Evolutionary conservation across 2,797 vertebrate species (phyloP), one percentile per base, ranked within the genome.

Genomic region (Betta splendens): DNA sequence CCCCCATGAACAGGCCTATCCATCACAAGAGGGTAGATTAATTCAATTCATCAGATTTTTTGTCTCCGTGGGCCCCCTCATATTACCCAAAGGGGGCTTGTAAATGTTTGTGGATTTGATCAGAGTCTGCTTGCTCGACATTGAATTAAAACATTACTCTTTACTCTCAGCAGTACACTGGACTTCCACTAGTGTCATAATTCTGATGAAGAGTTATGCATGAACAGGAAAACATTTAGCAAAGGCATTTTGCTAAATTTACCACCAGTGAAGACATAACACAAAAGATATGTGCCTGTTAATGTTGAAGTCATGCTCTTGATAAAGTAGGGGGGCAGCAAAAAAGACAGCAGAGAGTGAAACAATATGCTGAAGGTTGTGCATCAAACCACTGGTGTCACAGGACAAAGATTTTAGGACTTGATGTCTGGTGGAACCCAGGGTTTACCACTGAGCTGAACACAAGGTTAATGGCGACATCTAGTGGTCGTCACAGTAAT

Each of bases 21-120:
- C 84, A 91, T 92, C 91, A 92, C 72, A 6, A 53, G 68, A 55
- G 78, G 66, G 64, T 87, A 92, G 87, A 91, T 91, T 90, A 89
- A 91, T 92, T 91, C 89, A 91, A 87, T 91, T 91, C 88, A 92
- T 91, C 89, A 91, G 89, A 81, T 85, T 86, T 29, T 89, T 89
- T 89, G 89, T 91, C 89, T 92, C 90, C 89, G 79, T 59, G 78
- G 87, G 86, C 82, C 89, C 85, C 89, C 84, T 89, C 85, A 89
- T 92, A 87, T 90, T 85, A 87, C 91, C 90, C 82, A 79, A 80
- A 75, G 89, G 85, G 85, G 82, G 82, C 79, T 85, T 85, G 81
- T 88, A 87, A 89, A 88, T 86, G 85, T 89, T 89, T 88, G 85
- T 75, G 86, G 85, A 85, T 88, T 87, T 88, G 85, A 90, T 87